These are phyloP conservation scores for Peromyscus californicus DNA, from an alignment of 2,113 vertebrate species.

Conservation along the genomic window DNA sequence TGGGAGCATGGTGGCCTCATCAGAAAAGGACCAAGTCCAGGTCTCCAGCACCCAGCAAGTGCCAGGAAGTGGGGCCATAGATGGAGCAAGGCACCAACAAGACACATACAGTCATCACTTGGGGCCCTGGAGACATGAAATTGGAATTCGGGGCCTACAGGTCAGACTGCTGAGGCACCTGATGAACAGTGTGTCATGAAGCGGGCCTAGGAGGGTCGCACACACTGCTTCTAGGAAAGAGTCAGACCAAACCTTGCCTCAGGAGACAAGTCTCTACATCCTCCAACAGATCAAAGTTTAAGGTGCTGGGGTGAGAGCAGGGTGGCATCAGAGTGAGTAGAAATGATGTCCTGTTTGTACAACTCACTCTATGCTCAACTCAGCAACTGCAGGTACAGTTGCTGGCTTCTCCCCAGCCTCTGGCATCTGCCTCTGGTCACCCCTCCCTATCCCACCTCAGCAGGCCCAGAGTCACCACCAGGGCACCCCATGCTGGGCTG, in stretches of 20 bases:
- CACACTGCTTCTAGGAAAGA: not conserved
- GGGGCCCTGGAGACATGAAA: not conserved
- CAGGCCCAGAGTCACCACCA: not conserved
- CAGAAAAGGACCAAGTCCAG: not conserved
- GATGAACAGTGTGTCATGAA: not conserved
- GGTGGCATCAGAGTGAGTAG: not conserved
- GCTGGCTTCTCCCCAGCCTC: not conserved
- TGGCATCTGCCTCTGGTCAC: not conserved
- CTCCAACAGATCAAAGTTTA: not conserved
- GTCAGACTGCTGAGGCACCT: not conserved
- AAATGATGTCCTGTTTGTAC: not conserved
- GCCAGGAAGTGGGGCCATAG: not conserved
- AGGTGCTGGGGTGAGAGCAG: not conserved
- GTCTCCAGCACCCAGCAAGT: not conserved
- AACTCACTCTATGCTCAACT: not conserved
- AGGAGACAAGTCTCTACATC: not conserved
- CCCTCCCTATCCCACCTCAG: too few species aligned
- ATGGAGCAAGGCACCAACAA: fast-evolving
- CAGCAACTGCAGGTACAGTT: not conserved
- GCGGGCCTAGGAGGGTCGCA: not conserved
- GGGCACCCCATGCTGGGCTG: not conserved
- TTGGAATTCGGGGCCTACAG: not conserved
- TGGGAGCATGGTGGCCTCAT: not conserved
- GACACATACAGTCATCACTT: not conserved
- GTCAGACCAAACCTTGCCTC: not conserved